Evolutionary conservation across 2,888 invertebrate genomes (phyloP).

Genomic region (Cylloceria caligata): DNA sequence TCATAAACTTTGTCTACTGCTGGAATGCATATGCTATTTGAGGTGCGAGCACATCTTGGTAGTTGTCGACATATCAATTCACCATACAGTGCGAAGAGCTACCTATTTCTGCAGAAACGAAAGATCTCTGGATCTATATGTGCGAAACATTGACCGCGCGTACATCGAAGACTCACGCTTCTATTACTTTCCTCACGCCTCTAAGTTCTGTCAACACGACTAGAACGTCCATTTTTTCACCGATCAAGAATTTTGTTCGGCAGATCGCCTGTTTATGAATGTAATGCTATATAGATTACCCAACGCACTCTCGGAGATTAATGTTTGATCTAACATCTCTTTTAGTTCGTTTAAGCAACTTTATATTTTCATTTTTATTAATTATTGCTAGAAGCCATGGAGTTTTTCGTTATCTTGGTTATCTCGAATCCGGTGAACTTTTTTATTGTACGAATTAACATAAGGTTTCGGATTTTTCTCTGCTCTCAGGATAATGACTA

Average conservation of each 20-base stretch:
- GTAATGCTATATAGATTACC: neutral
- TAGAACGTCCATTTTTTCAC: neutral
- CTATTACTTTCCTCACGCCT: neutral
- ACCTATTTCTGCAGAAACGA: neutral
- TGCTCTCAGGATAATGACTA: too few species aligned
- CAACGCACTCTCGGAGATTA: neutral
- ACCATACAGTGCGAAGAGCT: neutral
- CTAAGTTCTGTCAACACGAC: neutral
- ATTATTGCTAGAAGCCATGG: conserved; percentile 16
- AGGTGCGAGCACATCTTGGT: neutral
- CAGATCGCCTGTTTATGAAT: neutral
- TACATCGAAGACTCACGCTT: conserved; percentile 29
- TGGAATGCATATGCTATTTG: neutral
- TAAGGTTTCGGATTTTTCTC: too few species aligned
- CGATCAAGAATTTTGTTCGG: neutral
- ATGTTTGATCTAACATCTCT: conserved; percentile 38
- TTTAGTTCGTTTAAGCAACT: conserved; percentile 25
- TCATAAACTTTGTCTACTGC: neutral
- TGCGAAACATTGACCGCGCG: conserved; percentile 35
- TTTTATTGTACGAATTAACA: neutral
- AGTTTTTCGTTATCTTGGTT: conserved; percentile 36
- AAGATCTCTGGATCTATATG: conserved; percentile 26
- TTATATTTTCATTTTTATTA: neutral
- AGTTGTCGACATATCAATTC: neutral
- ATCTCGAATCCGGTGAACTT: conserved; percentile 35